Percentiles rank a stretch among this genome's conserved stretches.
phyloP scores from a whole-genome alignment of 1,140 invertebrate species.

The Protaetia brevitarsis region DNA sequence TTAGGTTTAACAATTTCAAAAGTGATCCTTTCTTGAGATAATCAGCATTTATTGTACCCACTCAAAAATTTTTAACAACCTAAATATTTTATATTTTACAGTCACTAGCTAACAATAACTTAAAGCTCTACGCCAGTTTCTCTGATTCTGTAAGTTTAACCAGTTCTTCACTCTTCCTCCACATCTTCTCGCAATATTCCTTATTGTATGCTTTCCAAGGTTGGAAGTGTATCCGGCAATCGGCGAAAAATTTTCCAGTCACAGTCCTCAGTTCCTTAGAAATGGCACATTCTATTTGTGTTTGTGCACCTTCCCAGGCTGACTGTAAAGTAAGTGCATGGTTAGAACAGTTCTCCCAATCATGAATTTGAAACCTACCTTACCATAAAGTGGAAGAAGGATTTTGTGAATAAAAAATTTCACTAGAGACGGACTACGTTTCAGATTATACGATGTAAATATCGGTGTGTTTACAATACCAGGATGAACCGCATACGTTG shows the following conservation, averaged over 20 bases:
- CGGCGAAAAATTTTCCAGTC: background rate
- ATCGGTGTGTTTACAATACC: constrained; percentile 42
- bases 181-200: background rate
- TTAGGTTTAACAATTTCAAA: too few species aligned
- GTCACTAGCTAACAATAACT: too few species aligned
- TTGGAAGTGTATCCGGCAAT: background rate
- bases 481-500: constrained; percentile 58
- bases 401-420: background rate
- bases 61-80: too few species aligned
- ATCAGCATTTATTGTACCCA: too few species aligned
- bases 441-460: background rate
- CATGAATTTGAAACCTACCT: background rate
- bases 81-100: too few species aligned
- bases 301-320: background rate
- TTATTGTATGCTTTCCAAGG: background rate
- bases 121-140: too few species aligned
- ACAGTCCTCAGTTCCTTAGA: background rate
- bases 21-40: too few species aligned
- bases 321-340: background rate
- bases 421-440: background rate
- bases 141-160: background rate
- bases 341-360: background rate
- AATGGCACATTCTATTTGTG: background rate
- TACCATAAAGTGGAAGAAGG: background rate
- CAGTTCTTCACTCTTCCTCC: background rate